These are phyloP conservation scores for Trichonephila clavata DNA, from an alignment of 1,140 invertebrate species.

Conservation along the genomic window DNA sequence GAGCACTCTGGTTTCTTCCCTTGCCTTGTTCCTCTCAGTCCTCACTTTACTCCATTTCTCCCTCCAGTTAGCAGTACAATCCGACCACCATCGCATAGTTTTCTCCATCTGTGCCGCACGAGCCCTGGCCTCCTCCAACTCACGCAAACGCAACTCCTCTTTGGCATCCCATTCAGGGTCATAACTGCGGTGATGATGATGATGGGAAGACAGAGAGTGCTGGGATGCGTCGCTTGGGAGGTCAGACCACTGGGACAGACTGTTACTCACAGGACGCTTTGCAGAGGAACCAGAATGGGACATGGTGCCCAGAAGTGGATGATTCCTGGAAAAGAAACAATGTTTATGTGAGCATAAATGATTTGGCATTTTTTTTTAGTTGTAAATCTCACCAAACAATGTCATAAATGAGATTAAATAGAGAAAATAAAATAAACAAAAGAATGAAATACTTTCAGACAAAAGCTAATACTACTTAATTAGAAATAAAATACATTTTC, in stretches of 20 bases:
- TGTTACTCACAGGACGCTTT: conserved; percentile 62
- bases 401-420: no score
- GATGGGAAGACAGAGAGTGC: conserved; percentile 73
- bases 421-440: no score
- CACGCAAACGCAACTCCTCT: conserved; percentile 84
- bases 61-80: conserved; percentile 94
- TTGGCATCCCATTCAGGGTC: conserved; percentile 81
- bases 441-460: no score
- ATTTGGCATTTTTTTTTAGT: not conserved
- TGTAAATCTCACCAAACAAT: not conserved
- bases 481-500: no score
- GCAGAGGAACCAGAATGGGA: conserved; percentile 68
- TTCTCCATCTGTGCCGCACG: conserved; percentile 98
- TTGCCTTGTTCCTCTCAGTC: conserved; percentile 91
- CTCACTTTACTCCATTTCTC: conserved; percentile 98
- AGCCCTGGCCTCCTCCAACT: conserved; percentile 94
- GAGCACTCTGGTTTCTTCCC: conserved; percentile 92
- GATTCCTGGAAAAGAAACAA: not conserved
- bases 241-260: conserved; percentile 60
- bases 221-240: conserved; percentile 57
- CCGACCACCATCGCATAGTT: conserved; percentile 98
- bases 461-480: no score
- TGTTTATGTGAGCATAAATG: not conserved
- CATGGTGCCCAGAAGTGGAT: not conserved
- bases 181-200: conserved; percentile 75